A percentile compares a stretch with the other conserved stretches of the same genome.
phyloP scores from a whole-genome alignment of 2,113 vertebrate species.

The Gallinago jamesoni region DNA sequence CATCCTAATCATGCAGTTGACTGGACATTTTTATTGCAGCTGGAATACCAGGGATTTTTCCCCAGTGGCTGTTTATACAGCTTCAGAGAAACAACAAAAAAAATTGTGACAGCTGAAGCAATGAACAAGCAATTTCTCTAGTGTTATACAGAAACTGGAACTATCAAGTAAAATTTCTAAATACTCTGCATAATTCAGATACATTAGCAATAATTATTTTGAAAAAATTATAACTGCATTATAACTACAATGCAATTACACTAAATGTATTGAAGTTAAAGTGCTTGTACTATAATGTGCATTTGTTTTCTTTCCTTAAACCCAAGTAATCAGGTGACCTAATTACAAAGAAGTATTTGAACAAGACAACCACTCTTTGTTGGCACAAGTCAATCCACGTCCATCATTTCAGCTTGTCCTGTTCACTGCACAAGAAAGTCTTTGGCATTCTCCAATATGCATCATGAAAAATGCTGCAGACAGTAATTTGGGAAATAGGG shows the following conservation, averaged over 20 bases:
- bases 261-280: not conserved
- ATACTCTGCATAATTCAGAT: not conserved
- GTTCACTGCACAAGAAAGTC: not conserved
- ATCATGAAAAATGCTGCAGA: not conserved
- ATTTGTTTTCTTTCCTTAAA: constrained; percentile 24
- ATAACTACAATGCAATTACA: not conserved
- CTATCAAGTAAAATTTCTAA: not conserved
- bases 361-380: not conserved
- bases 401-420: not conserved
- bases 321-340: not conserved
- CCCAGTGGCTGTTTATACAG: not conserved
- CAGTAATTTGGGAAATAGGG: not conserved
- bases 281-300: not conserved
- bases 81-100: not conserved
- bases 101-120: not conserved
- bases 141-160: constrained; percentile 2
- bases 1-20: not conserved
- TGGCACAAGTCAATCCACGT: not conserved
- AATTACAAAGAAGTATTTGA: constrained; percentile 10
- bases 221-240: not conserved
- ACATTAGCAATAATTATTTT: constrained; percentile 4
- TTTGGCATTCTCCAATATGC: not conserved
- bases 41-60: not conserved
- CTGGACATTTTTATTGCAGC: not conserved
- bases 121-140: not conserved